A percentile compares a stretch with the other conserved stretches of the same genome.
Evolutionary conservation across 2,797 vertebrate species (phyloP).

Genomic region (Sebastes aleutianus): DNA sequence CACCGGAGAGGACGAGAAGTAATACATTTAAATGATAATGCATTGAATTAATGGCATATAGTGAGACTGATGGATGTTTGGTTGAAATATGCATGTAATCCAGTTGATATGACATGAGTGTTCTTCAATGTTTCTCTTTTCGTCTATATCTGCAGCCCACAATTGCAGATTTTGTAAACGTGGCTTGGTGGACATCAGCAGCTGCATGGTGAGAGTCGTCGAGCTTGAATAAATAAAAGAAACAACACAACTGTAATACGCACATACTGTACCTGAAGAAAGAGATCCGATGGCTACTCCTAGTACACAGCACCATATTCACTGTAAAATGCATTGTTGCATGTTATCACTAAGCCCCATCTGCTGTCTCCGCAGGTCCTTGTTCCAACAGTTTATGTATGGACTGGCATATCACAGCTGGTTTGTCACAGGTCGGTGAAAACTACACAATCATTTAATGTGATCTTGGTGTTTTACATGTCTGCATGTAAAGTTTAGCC

Average conservation of each 20-base stretch:
- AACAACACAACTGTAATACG: neutral
- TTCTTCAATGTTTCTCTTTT: neutral
- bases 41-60: neutral
- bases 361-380: constrained; percentile 84
- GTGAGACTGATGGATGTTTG: neutral
- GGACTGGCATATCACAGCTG: constrained; percentile 93
- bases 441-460: neutral
- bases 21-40: neutral
- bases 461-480: neutral
- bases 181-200: constrained; percentile 98
- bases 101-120: neutral
- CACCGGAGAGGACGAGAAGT: neutral
- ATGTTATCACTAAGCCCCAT: neutral
- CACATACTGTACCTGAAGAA: neutral
- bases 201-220: constrained; percentile 90
- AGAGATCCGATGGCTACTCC: neutral
- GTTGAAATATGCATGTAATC: neutral
- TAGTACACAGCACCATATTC: neutral
- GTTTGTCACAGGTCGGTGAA: constrained; percentile 89
- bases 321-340: neutral
- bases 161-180: constrained; percentile 92
- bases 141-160: constrained; percentile 87
- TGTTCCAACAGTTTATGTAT: constrained; percentile 95
- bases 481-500: neutral
- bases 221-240: neutral